Conservation (phyloP, 2,113 vertebrate species). For the Tor tambroides region DNA sequence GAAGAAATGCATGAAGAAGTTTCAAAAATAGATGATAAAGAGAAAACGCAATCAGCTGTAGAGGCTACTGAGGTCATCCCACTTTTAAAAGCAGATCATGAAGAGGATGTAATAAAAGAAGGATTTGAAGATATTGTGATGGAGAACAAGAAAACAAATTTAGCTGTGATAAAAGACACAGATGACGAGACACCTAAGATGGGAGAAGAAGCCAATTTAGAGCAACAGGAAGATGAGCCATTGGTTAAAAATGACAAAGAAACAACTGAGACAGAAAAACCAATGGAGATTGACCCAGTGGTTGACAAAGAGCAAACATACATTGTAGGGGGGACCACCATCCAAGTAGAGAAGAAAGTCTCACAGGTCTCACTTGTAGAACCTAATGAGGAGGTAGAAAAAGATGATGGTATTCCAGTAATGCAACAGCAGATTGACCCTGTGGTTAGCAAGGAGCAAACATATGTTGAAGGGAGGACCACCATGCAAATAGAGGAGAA, state of each 20-base stretch:
- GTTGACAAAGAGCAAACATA: background rate
- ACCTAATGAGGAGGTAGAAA: background rate
- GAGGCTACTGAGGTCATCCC: background rate
- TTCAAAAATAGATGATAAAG: no score
- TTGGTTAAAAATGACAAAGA: background rate
- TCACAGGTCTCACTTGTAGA: background rate
- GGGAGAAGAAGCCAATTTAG: background rate
- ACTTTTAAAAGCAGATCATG: background rate
- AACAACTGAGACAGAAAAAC: background rate
- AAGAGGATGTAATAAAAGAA: background rate
- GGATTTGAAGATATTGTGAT: background rate
- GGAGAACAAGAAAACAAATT: background rate
- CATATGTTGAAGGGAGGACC: no score
- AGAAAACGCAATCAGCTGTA: background rate
- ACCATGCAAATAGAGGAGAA: no score
- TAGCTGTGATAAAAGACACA: background rate
- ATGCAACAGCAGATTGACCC: no score
- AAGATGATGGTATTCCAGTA: no score
- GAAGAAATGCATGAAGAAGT: background rate
- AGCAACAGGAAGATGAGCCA: background rate
- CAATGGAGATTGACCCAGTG: background rate
- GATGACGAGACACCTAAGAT: background rate
- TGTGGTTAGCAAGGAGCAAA: no score
- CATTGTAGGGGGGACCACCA: background rate
- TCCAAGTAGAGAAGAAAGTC: constrained; percentile 3